Evolutionary conservation across 2,113 vertebrate species (phyloP).

Genomic region (Eptesicus fuscus): DNA sequence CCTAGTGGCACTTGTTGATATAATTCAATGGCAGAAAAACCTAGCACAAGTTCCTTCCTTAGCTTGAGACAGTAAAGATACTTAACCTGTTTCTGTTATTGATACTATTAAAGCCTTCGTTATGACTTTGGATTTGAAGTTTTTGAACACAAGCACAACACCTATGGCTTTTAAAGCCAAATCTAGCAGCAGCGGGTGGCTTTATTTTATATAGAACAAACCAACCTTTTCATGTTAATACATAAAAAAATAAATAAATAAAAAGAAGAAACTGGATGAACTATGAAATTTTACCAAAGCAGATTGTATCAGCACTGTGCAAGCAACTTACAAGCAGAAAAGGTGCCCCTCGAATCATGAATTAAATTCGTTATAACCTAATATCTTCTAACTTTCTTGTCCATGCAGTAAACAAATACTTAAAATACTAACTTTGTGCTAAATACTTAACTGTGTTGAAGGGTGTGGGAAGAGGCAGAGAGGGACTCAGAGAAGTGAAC

Average conservation of each 20-base stretch:
- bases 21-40: not conserved
- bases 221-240: not conserved
- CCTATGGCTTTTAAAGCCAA: not conserved
- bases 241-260: not conserved
- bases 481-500: not conserved
- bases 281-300: not conserved
- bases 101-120: not conserved
- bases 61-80: not conserved
- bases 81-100: not conserved
- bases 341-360: not conserved
- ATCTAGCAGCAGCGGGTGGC: not conserved
- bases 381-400: not conserved
- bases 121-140: not conserved
- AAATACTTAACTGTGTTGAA: not conserved
- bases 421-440: not conserved
- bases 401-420: not conserved
- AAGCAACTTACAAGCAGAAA: not conserved
- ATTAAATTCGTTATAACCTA: not conserved
- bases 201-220: not conserved
- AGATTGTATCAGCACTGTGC: not conserved
- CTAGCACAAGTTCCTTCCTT: not conserved
- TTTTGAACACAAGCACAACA: not conserved
- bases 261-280: not conserved
- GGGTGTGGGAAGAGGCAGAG: not conserved
- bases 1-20: constrained; percentile 63